Base-by-base conservation (phyloP, 1,140 invertebrate species). In the Bradysia coprophila region DNA sequence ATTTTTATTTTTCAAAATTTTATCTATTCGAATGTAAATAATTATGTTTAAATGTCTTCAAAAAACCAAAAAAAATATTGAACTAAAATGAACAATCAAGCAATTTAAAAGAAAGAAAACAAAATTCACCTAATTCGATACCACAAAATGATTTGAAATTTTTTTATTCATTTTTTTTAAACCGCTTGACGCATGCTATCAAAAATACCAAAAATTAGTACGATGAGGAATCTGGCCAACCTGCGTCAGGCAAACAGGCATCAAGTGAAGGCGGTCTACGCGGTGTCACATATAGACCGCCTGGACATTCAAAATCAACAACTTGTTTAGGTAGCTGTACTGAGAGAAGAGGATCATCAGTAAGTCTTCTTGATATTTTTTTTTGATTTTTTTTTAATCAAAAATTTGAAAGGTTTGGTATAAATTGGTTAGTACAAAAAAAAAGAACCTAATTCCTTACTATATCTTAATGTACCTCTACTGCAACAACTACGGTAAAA, bases 321-420 rank as follows among this genome's bases (percentile, higher is more conserved):
- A 66, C 67, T 54, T 71, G 70, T 54, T 59, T 72, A 49, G 66
- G 66, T 52, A 66, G 67, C 51, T 72, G 68, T 56, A 67, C 69
- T 56, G 68, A 69, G 47, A 66, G 69, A 43, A 65, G 68, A 50
- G 68, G 65, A 57, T 67, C 68, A 52, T 66, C 66, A 61, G 70
- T 72, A 71, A 72, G 70, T 61, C 59, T 42, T 38, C 13, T 28
- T 6, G 6, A 28, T 28, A 28, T 28, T n/a, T n/a, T n/a, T n/a
- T n/a, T n/a, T n/a, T n/a, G n/a, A n/a, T n/a, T n/a, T n/a, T n/a
- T n/a, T n/a, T n/a, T n/a, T n/a, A n/a, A n/a, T n/a, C n/a, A n/a
- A n/a, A n/a, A n/a, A n/a, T n/a, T n/a, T n/a, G n/a, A n/a, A n/a
- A n/a, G n/a, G 21, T 19, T 23, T 15, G 16, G n/a, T 20, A 43